Conservation (phyloP, 2,113 vertebrate genomes). For the Daphoenositta chrysoptera region DNA sequence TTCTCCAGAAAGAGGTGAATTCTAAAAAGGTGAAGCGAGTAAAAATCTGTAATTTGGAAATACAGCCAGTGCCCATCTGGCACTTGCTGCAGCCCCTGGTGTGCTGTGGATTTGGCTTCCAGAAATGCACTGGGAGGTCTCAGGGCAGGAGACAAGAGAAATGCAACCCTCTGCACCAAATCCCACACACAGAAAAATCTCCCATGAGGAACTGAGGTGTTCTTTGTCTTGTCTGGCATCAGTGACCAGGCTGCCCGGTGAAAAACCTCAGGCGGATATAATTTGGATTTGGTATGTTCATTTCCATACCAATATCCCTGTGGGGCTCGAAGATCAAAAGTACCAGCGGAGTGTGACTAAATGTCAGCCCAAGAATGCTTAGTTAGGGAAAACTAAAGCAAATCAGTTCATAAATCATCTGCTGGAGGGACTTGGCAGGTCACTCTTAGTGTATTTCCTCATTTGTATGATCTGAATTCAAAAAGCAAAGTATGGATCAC, state of each 20-base stretch:
- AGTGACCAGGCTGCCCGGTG: background rate
- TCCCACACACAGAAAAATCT: background rate
- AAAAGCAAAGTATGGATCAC: slow-evolving; percentile 47
- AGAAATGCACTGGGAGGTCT: background rate
- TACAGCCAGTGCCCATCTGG: background rate
- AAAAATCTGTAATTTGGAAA: background rate
- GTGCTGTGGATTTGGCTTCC: background rate
- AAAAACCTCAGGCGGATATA: background rate
- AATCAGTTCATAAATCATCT: slow-evolving; percentile 67
- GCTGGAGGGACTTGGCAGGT: slow-evolving; percentile 54
- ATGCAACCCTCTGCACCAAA: background rate
- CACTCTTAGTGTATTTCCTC: slow-evolving; percentile 46
- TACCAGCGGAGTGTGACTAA: slow-evolving; percentile 50
- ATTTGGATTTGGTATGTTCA: slow-evolving; percentile 42
- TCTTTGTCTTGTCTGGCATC: slow-evolving; percentile 12
- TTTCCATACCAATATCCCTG: slow-evolving; percentile 56
- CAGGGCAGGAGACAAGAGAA: background rate
- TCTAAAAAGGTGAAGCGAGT: background rate
- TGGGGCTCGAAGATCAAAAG: slow-evolving; percentile 51
- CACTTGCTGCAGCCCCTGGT: background rate
- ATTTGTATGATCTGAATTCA: slow-evolving; percentile 47
- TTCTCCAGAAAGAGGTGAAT: background rate
- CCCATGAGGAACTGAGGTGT: background rate
- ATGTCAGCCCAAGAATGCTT: slow-evolving; percentile 55
- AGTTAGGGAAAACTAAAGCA: slow-evolving; percentile 58